These are phyloP conservation scores for Amblyteles armatorius DNA, from an alignment of 2,888 invertebrate genomes.

Conservation along the genomic window DNA sequence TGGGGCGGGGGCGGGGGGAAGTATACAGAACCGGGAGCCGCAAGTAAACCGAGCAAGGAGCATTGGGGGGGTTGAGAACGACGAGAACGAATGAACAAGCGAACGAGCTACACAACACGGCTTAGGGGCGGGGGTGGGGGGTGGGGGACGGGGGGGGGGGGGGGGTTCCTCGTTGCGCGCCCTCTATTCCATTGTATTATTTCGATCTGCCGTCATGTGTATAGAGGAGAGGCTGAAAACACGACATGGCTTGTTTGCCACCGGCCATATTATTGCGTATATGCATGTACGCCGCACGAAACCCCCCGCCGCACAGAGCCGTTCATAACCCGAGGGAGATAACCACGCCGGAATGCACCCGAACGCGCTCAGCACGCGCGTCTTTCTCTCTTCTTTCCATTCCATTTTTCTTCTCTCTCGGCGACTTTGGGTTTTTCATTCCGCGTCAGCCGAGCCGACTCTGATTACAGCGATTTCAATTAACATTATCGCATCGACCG, in stretches of 20 bases:
- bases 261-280: constrained; percentile 76
- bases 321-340: constrained; percentile 69
- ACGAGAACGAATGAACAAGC: constrained; percentile 68
- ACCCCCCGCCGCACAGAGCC: background rate
- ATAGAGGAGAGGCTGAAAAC: constrained; percentile 68
- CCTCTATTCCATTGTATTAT: constrained; percentile 76
- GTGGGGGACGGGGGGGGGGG: background rate
- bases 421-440: constrained; percentile 3
- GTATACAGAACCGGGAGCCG: constrained; percentile 60
- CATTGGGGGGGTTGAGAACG: constrained; percentile 53
- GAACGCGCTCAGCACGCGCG: constrained; percentile 64
- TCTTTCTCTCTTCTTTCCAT: constrained; percentile 40
- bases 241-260: constrained; percentile 78
- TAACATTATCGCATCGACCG: constrained; percentile 63
- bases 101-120: constrained; percentile 56
- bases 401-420: constrained; percentile 27
- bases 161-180: constrained; percentile 54
- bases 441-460: constrained; percentile 25
- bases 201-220: constrained; percentile 69
- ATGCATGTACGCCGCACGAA: constrained; percentile 58
- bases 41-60: constrained; percentile 57
- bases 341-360: constrained; percentile 72
- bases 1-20: constrained; percentile 23
- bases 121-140: no score
- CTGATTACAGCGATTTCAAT: constrained; percentile 69